Evolutionary conservation across 2,113 vertebrate genomes (phyloP), one percentile per base, ranked within the genome.

Genomic region (Nicator chloris): DNA sequence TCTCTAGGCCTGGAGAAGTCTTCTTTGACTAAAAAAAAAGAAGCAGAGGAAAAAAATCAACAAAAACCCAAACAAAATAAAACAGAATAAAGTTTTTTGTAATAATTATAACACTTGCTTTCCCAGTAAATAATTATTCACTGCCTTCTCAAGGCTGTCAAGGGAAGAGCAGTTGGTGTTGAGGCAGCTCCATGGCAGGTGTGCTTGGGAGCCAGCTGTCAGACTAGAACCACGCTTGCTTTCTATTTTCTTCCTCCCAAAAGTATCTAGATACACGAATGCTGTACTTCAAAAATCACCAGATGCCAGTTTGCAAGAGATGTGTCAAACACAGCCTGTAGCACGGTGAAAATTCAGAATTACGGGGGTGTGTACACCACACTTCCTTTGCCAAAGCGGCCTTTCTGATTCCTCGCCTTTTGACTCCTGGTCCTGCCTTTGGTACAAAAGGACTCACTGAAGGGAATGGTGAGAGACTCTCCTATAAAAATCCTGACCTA

Each of bases 41-140:
- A 84, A 81, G 4, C 6, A 56, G 11, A 15, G 15, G 3, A 8
- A 6, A 44, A 28, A 19, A 37, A 10, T 2, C n/a, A n/a, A n/a
- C n/a, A 39, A 47, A 16, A 16, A 2, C 3, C 0, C 10, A n/a
- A 28, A 9, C 6, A 56, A 50, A 23, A 40, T 3, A 5, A 26
- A 39, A 26, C 13, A 54, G 14, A 47, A 51, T 10, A 5, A 84
- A 65, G 13, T 3, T 80, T 91, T 92, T 75, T 39, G 22, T 57
- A 40, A 27, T 7, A 59, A 54, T 84, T 61, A 17, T n/a, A 70
- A 72, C 39, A 30, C 10, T 91, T 47, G 21, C 27, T 80, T 91
- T 82, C 45, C 45, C 18, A 54, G 42, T 61, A 69, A 94, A 82
- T 65, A 56, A 54, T 90, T 66, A 39, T 37, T 78, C 69, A n/a